Evolutionary conservation across 2,113 vertebrate genomes (phyloP).

Genomic region (Abramis brama): DNA sequence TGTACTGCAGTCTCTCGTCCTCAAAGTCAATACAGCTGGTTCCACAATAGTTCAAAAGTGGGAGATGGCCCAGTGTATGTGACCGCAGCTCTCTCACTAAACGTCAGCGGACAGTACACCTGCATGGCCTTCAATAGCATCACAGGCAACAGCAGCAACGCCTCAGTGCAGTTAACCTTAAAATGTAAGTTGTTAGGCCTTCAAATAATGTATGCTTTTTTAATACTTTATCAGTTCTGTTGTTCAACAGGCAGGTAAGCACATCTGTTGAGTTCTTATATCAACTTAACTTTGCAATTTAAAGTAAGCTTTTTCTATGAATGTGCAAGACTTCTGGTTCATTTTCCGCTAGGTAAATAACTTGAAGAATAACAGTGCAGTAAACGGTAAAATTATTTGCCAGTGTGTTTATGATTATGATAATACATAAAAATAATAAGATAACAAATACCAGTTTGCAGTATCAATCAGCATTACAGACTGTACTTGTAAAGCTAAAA

Average conservation of each 20-base stretch:
- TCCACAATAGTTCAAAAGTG: slow-evolving; percentile 45
- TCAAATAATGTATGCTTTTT: neutral
- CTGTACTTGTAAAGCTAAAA: too few species aligned
- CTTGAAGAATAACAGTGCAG: too few species aligned
- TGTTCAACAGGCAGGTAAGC: neutral
- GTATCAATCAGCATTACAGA: too few species aligned
- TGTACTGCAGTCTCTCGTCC: slow-evolving; percentile 68
- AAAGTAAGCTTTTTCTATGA: too few species aligned
- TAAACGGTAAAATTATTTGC: too few species aligned
- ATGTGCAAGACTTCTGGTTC: too few species aligned
- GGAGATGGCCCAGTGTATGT: slow-evolving; percentile 48
- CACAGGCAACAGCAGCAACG: slow-evolving; percentile 58
- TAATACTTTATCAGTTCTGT: neutral
- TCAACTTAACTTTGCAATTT: too few species aligned
- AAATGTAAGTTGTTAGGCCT: slow-evolving; percentile 52
- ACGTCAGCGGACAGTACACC: slow-evolving; percentile 68
- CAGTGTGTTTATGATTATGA: too few species aligned
- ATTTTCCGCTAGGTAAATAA: too few species aligned
- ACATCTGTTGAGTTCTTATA: neutral
- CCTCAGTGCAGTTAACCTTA: slow-evolving; percentile 58
- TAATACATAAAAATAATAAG: too few species aligned
- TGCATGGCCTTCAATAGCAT: slow-evolving; percentile 69
- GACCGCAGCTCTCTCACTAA: slow-evolving; percentile 43
- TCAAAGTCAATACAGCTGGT: slow-evolving; percentile 64
- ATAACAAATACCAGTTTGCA: too few species aligned